A percentile compares a stretch with the other conserved stretches of the same genome.
phyloP scores from a whole-genome alignment of 2,888 invertebrate genomes.

The Sarcophaga caerulescens region DNA sequence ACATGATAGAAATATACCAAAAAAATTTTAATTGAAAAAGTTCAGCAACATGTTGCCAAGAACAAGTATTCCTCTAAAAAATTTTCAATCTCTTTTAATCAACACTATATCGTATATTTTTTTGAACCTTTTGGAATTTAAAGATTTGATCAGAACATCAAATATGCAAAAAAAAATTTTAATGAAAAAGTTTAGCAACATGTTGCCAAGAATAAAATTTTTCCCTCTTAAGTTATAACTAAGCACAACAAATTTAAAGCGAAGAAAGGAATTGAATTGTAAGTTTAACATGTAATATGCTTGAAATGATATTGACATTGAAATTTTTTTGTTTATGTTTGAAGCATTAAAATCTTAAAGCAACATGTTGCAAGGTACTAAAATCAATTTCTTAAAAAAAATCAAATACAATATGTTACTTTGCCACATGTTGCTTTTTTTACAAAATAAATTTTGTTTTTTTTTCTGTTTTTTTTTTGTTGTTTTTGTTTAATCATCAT shows the following conservation, averaged over 20 bases:
- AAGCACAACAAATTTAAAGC: too few species aligned
- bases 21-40: neutral
- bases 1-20: too few species aligned
- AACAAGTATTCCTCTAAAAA: too few species aligned
- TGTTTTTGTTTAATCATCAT: neutral
- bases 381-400: neutral
- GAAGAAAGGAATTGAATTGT: neutral
- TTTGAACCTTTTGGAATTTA: too few species aligned
- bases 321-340: too few species aligned
- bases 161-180: neutral
- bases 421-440: constrained; percentile 6
- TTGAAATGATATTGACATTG: neutral
- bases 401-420: neutral
- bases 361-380: constrained; percentile 17
- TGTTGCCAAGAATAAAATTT: constrained; percentile 3
- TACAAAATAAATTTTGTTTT: neutral
- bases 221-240: neutral
- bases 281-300: neutral
- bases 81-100: too few species aligned
- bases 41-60: too few species aligned
- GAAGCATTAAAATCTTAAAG: neutral
- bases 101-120: too few species aligned
- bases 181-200: constrained; percentile 24
- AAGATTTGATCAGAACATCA: too few species aligned
- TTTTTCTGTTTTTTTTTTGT: neutral